These are phyloP conservation scores for Chironomus tentans DNA, from an alignment of 2,888 invertebrate genomes.

Conservation along the genomic window DNA sequence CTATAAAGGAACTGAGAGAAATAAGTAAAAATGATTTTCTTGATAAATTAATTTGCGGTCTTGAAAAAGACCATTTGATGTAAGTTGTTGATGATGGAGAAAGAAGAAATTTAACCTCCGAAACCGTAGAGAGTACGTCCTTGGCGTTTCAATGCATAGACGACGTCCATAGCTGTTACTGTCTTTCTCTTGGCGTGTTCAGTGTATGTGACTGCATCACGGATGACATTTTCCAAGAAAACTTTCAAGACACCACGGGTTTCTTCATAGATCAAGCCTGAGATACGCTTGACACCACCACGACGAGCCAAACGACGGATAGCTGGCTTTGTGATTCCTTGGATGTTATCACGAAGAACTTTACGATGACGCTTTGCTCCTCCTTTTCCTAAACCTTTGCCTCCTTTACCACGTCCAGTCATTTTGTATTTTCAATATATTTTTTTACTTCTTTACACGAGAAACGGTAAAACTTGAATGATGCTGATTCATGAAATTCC, in stretches of 20 bases:
- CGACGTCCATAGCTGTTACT: not conserved
- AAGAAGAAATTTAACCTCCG: conserved; percentile 49
- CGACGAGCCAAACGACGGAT: conserved; percentile 61
- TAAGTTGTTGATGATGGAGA: not conserved
- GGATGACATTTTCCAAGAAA: not conserved
- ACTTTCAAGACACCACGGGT: not conserved
- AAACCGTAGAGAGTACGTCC: conserved; percentile 72
- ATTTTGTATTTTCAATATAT: conserved; percentile 44
- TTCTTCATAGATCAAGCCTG: not conserved
- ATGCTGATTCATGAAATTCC: too few species aligned
- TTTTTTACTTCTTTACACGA: not conserved
- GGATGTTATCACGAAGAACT: conserved; percentile 53
- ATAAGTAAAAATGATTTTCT: not conserved
- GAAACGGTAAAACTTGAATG: too few species aligned
- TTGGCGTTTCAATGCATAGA: not conserved
- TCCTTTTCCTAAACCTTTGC: conserved; percentile 69
- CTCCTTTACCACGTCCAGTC: conserved; percentile 74
- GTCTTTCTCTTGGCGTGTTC: not conserved
- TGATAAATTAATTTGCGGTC: not conserved
- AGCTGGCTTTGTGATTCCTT: not conserved
- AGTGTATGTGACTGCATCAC: not conserved
- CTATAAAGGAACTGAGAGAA: not conserved
- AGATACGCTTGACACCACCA: conserved; percentile 51
- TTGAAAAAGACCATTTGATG: conserved; percentile 5
- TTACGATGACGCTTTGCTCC: conserved; percentile 78